phyloP scores from a whole-genome alignment of 1,140 invertebrate species.

The Drosophila littoralis region DNA sequence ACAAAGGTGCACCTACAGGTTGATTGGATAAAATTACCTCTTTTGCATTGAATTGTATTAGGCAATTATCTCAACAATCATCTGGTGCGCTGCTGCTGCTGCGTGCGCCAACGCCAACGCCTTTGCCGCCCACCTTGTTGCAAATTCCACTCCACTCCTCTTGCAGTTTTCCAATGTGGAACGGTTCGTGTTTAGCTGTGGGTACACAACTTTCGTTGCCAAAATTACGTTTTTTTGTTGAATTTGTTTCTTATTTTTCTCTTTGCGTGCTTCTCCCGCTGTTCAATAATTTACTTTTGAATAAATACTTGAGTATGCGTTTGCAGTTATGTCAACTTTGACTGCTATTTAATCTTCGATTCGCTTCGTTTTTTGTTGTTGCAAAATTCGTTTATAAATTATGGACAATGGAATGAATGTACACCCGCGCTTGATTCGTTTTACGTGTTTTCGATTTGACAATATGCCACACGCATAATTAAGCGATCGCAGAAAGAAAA shows the following conservation, averaged over 20 bases:
- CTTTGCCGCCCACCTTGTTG: conserved; percentile 39
- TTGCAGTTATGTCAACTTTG: conserved; percentile 75
- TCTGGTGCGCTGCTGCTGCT: conserved; percentile 33
- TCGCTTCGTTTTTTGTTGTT: conserved; percentile 66
- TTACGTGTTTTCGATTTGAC: conserved; percentile 70
- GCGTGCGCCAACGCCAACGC: conserved; percentile 39
- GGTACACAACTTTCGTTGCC: conserved; percentile 62
- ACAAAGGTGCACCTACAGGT: conserved; percentile 44
- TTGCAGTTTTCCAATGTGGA: conserved; percentile 58
- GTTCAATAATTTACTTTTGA: conserved; percentile 72
- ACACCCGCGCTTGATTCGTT: conserved; percentile 64
- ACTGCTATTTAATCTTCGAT: conserved; percentile 51
- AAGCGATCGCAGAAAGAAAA: conserved; percentile 40
- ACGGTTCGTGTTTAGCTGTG: conserved; percentile 36
- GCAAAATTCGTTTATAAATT: conserved; percentile 75
- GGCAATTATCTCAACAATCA: conserved; percentile 73
- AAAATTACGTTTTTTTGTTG: conserved; percentile 48
- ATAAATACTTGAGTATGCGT: conserved; percentile 21
- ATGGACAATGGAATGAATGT: conserved; percentile 70
- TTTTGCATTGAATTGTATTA: conserved; percentile 64
- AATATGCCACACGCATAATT: conserved; percentile 64
- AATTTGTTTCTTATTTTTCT: conserved; percentile 17
- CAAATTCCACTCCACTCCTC: conserved; percentile 65
- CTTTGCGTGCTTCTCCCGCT: conserved; percentile 50
- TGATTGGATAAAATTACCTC: conserved; percentile 59